Percentiles rank a stretch among this genome's conserved stretches.
phyloP scores from a whole-genome alignment of 2,888 invertebrate species.

The Epirrhoe alternata region DNA sequence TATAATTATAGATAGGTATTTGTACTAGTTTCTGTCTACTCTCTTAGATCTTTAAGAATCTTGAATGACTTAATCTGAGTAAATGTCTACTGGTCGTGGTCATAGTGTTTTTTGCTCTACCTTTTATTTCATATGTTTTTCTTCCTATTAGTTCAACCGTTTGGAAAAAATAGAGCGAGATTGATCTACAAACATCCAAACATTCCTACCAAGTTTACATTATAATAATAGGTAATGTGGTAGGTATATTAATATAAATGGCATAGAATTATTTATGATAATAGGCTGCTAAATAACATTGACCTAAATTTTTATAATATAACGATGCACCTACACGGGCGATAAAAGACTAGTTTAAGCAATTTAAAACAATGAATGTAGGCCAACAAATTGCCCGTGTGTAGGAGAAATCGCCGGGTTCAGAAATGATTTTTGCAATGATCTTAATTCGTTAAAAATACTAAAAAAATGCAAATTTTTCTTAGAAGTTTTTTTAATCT shows the following conservation, averaged over 20 bases:
- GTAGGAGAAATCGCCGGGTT: background rate
- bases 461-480: no score
- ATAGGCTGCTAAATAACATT: background rate
- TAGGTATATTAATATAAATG: background rate
- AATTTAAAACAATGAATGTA: background rate
- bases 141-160: no score
- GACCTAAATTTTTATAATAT: background rate
- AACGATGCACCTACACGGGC: background rate
- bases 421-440: background rate
- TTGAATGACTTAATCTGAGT: no score
- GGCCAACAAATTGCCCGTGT: constrained; percentile 1
- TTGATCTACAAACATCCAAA: background rate
- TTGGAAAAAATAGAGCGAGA: no score
- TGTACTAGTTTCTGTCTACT: no score
- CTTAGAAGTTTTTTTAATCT: no score
- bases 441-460: background rate
- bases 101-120: no score
- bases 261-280: background rate
- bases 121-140: no score
- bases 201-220: background rate
- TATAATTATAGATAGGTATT: no score
- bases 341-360: background rate
- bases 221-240: background rate
- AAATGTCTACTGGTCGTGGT: no score
- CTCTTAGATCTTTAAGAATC: no score